Conservation (phyloP, 2,797 vertebrate species). For the Salmo trutta region DNA sequence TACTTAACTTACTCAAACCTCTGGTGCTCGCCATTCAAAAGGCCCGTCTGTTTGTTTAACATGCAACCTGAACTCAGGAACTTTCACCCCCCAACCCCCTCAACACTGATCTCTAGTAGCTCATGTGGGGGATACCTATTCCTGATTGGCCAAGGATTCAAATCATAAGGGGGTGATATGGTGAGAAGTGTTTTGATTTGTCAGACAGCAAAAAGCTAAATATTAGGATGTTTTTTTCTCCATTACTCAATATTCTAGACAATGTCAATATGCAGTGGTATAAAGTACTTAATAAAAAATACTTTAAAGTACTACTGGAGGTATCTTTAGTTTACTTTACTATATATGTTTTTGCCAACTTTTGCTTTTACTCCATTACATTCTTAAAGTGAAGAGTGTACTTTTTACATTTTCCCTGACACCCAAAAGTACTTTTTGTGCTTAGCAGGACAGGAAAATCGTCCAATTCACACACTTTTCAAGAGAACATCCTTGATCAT, state of each 20-base stretch:
- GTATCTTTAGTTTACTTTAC: too few species aligned
- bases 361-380: too few species aligned
- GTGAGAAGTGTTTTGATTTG: constrained; percentile 50
- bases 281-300: background rate
- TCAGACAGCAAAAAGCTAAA: constrained; percentile 36
- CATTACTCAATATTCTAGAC: background rate
- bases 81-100: constrained; percentile 48
- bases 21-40: constrained; percentile 61
- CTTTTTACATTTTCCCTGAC: too few species aligned
- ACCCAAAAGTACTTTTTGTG: too few species aligned
- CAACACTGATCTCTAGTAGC: constrained; percentile 34
- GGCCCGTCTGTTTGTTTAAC: constrained; percentile 74
- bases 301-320: too few species aligned
- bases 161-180: constrained; percentile 39
- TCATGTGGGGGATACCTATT: constrained; percentile 41
- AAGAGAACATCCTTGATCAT: too few species aligned
- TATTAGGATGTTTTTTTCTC: constrained; percentile 48
- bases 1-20: constrained; percentile 72
- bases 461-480: too few species aligned
- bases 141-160: constrained; percentile 35
- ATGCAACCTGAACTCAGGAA: constrained; percentile 73
- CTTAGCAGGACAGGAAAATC: too few species aligned
- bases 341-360: too few species aligned
- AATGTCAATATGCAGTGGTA: constrained; percentile 14
- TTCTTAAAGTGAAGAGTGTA: too few species aligned